Base-by-base conservation (phyloP, 2,888 invertebrate genomes). In the Hyles lineata region DNA sequence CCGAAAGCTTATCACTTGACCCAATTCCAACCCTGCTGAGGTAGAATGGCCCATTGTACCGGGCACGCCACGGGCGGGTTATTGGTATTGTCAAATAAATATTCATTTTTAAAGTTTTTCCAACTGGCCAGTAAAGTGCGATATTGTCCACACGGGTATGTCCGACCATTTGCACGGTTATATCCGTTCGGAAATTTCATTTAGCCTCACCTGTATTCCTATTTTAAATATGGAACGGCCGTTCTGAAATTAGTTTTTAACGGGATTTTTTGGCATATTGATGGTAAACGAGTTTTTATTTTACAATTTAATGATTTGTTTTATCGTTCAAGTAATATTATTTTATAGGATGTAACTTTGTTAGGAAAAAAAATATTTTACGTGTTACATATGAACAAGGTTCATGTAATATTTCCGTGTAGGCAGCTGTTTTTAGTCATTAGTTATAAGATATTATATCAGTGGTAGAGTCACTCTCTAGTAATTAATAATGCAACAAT, bases 71-170 rank as follows among this genome's bases (percentile, higher is more conserved):
- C 76, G 78, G 75, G 76, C 76, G 80, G 83, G 83, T 86, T 88
- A 88, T 89, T 86, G 84, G 82, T 82, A 84, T 79, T 83, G 80
- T 80, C 78, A 76, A 79, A 87, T 87, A 89, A 87, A 89, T 88
- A 87, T 86, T 85, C 83, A 87, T 87, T 82, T 88, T 83, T 67
- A 67, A 67, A n/a, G 63, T 21, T 43, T 69, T 67, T 67, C 23
- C 67, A 67, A 67, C 63, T 67, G 63, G 63, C 50, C 43, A 50
- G 50, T 50, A 21, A 52, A 35, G n/a, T 55, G n/a, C 19, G 19
- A 55, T 55, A 55, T 55, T 55, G 17, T 55, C 25, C 25, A 70
- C 55, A 50, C 59, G n/a, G 59, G 35, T n/a, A n/a, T 11, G 67
- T 67, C 67, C 67, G 43, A 50, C 23, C 67, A 21, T 67, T 67